Evolutionary conservation across 2,113 vertebrate genomes (phyloP).

Genomic region (Catharus fuscescens): DNA sequence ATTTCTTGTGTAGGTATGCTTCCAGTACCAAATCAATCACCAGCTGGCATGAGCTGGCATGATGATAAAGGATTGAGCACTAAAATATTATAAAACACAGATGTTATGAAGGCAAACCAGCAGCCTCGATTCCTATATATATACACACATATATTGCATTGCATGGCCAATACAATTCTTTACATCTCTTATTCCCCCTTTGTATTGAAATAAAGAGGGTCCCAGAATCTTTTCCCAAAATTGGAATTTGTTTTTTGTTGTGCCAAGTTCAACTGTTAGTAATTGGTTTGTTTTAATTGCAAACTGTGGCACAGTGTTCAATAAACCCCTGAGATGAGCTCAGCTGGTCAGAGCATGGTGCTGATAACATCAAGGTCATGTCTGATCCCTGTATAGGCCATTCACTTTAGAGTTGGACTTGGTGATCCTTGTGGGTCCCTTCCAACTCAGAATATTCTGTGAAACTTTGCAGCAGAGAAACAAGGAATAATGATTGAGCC

Average conservation of each 20-base stretch:
- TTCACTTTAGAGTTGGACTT: not conserved
- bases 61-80: not conserved
- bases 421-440: not conserved
- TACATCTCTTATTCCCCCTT: not conserved
- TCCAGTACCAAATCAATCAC: not conserved
- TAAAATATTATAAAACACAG: not conserved
- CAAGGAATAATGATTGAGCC: conserved; percentile 45
- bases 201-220: not conserved
- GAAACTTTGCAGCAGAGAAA: conserved; percentile 23
- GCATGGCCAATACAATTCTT: not conserved
- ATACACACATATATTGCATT: not conserved
- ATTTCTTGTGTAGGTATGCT: not conserved
- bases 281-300: conserved; percentile 23
- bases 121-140: not conserved
- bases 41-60: not conserved
- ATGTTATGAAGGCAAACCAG: not conserved
- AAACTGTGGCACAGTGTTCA: not conserved
- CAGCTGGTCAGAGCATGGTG: not conserved
- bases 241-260: not conserved
- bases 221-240: not conserved
- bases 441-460: not conserved
- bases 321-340: not conserved
- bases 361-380: not conserved
- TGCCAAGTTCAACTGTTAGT: not conserved
- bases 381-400: not conserved